Conservation (phyloP, 1,140 invertebrate species). For the Samia ricini region DNA sequence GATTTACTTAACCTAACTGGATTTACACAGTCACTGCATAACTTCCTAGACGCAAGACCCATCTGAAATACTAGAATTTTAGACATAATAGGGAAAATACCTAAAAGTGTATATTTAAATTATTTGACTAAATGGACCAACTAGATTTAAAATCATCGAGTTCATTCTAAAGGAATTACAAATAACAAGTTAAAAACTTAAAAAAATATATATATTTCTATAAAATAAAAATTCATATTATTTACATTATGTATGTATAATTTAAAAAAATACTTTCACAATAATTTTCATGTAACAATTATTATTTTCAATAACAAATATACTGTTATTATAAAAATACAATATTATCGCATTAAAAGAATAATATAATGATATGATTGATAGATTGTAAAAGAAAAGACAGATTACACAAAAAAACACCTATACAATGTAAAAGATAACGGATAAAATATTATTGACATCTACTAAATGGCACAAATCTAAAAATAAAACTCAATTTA, state of each 20-base stretch:
- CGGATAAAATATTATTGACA: too few relatives aligned
- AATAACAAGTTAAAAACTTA: too few relatives aligned
- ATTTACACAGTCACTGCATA: neutral
- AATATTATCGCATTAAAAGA: neutral
- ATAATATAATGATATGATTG: neutral
- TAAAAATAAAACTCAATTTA: too few relatives aligned
- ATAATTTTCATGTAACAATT: neutral
- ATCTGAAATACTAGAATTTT: neutral
- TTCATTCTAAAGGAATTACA: neutral
- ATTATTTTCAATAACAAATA: neutral
- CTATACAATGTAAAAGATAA: too few relatives aligned
- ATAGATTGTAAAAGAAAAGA: too few relatives aligned
- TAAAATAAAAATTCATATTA: neutral
- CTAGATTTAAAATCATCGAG: neutral
- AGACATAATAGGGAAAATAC: neutral
- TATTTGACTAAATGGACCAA: neutral
- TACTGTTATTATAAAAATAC: neutral
- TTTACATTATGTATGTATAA: neutral
- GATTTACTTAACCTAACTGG: too few relatives aligned
- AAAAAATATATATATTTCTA: neutral
- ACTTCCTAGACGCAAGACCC: neutral
- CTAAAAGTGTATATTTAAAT: too few relatives aligned
- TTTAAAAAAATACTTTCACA: neutral
- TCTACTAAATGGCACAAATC: too few relatives aligned
- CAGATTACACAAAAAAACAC: too few relatives aligned